Evolutionary conservation across 2,888 invertebrate species (phyloP), one percentile per base, ranked within the genome.

Genomic region (Eucera pruinosa): DNA sequence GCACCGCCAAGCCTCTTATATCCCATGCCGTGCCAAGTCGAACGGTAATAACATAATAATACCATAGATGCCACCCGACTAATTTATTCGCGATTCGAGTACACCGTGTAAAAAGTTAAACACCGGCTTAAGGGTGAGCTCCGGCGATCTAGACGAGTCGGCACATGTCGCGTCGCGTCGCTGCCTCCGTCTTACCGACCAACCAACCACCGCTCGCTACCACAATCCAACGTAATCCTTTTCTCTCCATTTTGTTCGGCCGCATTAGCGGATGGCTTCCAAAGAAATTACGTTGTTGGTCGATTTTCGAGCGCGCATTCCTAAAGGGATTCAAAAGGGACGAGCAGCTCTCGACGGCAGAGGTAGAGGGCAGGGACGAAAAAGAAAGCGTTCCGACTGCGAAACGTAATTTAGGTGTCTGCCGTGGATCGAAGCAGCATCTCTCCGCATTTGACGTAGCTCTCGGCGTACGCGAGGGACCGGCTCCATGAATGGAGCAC

Each of bases 11-110:
- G n/a, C n/a, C n/a, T n/a, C n/a, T n/a, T n/a, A n/a, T n/a, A n/a
- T n/a, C n/a, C n/a, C 13, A 54, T 57, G 55, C 52, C 18, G 27
- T 47, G 50, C 55, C 23, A 45, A 81, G 62, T 69, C 70, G 43
- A 78, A 62, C 78, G 65, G 75, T 84, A 84, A 82, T 82, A 80
- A 83, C 83, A 71, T 82, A 82, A 82, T 84, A 78, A 84, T 74
- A 80, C 74, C 81, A 58, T 73, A 52, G 74, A 82, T 71, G 70
- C 80, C 74, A 58, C 18, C 52, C 64, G 76, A 74, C 68, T 82
- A 83, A 78, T 80, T 82, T 80, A 84, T 83, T 82, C 83, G 60
- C 78, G 61, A 82, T 80, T 66, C 30, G 65, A 58, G 62, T 64
- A 45, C n/a, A n/a, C 45, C 54, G 30, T 7, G 30, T 41, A 82